A percentile compares a stretch with the other conserved stretches of the same genome.
Evolutionary conservation across 2,888 invertebrate species (phyloP).

Genomic region (Meghimatium bilineatum): DNA sequence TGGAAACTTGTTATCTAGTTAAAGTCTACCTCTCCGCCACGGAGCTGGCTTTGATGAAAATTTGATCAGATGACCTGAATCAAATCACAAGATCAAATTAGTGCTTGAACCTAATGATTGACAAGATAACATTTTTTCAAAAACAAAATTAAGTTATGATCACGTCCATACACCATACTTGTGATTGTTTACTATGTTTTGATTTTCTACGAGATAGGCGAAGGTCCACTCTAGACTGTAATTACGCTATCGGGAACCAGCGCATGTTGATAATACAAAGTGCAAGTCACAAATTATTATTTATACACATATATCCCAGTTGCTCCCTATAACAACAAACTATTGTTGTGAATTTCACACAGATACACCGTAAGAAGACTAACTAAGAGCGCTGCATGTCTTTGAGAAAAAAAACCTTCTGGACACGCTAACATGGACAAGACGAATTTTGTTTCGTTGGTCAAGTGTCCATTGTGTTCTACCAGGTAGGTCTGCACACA

Average conservation of each 20-base stretch:
- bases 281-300: not conserved
- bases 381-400: not conserved
- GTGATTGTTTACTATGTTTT: too few relatives aligned
- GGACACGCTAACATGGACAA: not conserved
- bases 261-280: not conserved
- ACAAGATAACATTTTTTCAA: too few relatives aligned
- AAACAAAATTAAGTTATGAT: too few relatives aligned
- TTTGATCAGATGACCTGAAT: too few relatives aligned
- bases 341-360: not conserved
- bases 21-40: too few relatives aligned
- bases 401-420: not conserved
- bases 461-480: constrained; percentile 8
- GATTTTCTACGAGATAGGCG: not conserved
- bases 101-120: too few relatives aligned
- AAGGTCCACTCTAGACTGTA: not conserved
- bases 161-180: too few relatives aligned
- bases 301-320: not conserved
- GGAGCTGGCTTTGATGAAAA: too few relatives aligned
- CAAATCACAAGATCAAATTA: too few relatives aligned
- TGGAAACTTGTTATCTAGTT: too few relatives aligned
- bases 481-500: not conserved
- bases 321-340: not conserved
- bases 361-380: not conserved
- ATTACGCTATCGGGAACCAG: not conserved
- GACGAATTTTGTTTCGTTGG: not conserved